Conservation (phyloP, 2,888 invertebrate genomes). For the Agriopis leucophaearia region DNA sequence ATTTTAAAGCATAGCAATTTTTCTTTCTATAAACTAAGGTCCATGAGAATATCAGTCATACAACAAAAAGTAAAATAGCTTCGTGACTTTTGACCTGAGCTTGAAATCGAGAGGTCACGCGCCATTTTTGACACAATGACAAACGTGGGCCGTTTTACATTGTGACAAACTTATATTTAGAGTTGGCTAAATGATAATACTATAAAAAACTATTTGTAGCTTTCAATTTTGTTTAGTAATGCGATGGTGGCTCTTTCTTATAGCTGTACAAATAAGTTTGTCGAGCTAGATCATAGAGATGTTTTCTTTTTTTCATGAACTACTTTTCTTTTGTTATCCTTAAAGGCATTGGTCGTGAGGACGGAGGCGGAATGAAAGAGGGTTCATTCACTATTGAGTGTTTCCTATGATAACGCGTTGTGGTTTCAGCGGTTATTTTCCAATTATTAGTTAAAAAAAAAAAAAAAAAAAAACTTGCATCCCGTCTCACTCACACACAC, state of each 20-base stretch:
- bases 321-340: conserved; percentile 21
- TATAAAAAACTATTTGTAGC: not conserved
- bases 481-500: too few species aligned
- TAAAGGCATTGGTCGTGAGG: conserved; percentile 17
- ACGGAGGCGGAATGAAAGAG: conserved; percentile 9
- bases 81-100: conserved; percentile 15
- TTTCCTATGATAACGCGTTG: not conserved
- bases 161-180: not conserved
- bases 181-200: not conserved
- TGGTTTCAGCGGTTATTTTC: not conserved
- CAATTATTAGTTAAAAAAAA: too few species aligned
- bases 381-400: conserved; percentile 12
- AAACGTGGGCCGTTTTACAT: conserved; percentile 8
- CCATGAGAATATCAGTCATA: conserved; percentile 32
- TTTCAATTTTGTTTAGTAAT: not conserved
- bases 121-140: conserved; percentile 26
- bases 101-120: conserved; percentile 26
- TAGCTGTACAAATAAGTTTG: not conserved
- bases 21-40: not conserved
- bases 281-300: conserved; percentile 13
- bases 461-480: too few species aligned
- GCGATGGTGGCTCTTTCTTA: not conserved
- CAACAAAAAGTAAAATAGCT: conserved; percentile 23
- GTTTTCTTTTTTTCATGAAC: conserved; percentile 17
- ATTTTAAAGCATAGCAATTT: not conserved